Base-by-base conservation (phyloP, 2,113 vertebrate genomes). In the Tragelaphus imberbis region DNA sequence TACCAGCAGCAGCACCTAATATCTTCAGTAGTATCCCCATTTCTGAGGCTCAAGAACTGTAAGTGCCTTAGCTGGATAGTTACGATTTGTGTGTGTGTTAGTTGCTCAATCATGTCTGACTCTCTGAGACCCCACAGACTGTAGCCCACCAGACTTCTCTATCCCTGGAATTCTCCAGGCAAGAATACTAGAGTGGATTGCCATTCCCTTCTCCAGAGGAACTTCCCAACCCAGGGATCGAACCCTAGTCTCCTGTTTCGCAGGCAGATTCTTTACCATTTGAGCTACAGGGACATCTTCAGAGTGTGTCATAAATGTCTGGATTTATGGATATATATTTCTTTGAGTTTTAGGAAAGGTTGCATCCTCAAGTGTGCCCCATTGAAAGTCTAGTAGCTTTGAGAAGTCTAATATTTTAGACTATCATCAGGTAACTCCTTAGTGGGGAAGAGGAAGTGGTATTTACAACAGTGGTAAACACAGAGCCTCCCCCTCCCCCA, bases 51-150 rank as follows among this genome's bases (percentile, higher is more conserved):
- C 17, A 68, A 68, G n/a, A 68, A 36, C 33, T 36, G 17, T 36
- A 68, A 68, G 17, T 36, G n/a, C 65, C 9, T 68, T 36, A 36
- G 65, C n/a, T 71, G 65, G 65, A 3, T 71, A n/a, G 65, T 71
- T 36, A 36, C 11, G 17, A 71, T 71, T 19, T 68, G 65, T 68
- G 17, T 21, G 65, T 71, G 65, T 71, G 65, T 36, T 68, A 71
- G 17, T 36, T 19, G 17, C 65, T 71, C 65, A 36, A 9, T 71
- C 2, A 0, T 71, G n/a, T 21, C 65, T 0, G 2, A 71, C n/a
- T 71, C n/a, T 71, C 36, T 71, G 17, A 11, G n/a, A 71, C 9
- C n/a, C 65, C n/a, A 71, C 4, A n/a, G n/a, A 71, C n/a, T 21
- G 2, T 36, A 21, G 65, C n/a, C 9, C 65, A 68, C n/a, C 8